These are phyloP conservation scores for Drepana falcataria DNA, from an alignment of 2,888 invertebrate species.

Conservation along the genomic window DNA sequence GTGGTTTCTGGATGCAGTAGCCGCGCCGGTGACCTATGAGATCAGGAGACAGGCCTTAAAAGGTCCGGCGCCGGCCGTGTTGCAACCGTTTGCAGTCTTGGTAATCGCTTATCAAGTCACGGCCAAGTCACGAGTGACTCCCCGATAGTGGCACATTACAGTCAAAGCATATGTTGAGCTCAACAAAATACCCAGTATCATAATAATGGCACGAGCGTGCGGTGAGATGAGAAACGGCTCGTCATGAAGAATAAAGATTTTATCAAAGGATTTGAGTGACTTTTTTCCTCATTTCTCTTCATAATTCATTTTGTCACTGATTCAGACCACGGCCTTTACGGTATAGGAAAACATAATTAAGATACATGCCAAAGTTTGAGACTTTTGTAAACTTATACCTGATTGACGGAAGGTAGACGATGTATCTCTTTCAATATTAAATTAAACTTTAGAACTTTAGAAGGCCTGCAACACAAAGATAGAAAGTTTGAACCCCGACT, in stretches of 20 bases:
- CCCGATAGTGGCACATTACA: not conserved
- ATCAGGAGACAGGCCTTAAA: slow-evolving; percentile 59
- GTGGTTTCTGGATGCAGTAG: slow-evolving; percentile 25
- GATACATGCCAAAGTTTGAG: no score
- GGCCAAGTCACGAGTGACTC: slow-evolving; percentile 23
- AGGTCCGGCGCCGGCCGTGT: slow-evolving; percentile 63
- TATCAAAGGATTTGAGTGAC: not conserved
- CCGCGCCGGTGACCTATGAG: slow-evolving; percentile 63
- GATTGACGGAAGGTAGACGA: no score
- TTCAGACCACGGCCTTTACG: no score
- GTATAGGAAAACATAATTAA: no score
- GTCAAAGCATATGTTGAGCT: not conserved
- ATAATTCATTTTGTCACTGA: not conserved
- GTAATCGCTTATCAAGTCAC: slow-evolving; percentile 18
- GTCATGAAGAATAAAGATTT: not conserved
- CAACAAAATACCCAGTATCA: not conserved
- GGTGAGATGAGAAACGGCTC: not conserved
- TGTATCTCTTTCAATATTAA: no score
- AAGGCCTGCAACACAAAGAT: no score
- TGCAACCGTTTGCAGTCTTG: slow-evolving; percentile 32
- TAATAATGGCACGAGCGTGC: no score
- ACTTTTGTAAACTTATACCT: no score
- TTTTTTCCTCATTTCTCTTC: not conserved
- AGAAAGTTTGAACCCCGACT: no score
- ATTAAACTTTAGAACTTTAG: no score